These are phyloP conservation scores for Dione juno DNA, from an alignment of 2,888 invertebrate genomes.

Conservation along the genomic window DNA sequence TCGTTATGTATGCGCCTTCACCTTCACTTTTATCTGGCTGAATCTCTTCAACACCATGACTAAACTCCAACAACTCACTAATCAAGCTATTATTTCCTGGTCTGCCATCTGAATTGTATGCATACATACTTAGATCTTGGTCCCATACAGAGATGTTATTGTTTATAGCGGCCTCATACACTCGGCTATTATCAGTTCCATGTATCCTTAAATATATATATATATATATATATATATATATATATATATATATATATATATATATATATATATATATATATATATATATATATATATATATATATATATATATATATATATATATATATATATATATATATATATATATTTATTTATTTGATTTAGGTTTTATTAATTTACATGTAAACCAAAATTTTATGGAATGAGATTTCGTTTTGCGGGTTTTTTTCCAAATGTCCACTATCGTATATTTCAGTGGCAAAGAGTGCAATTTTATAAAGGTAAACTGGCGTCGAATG, in stretches of 20 bases:
- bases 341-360: not conserved
- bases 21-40: conserved; percentile 44
- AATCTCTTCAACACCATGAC: conserved; percentile 39
- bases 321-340: not conserved
- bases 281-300: not conserved
- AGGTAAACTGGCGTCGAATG: no score
- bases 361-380: not conserved
- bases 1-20: conserved; percentile 49
- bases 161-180: conserved; percentile 57
- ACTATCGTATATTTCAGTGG: no score
- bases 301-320: not conserved
- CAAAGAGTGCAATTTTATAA: no score
- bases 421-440: no score
- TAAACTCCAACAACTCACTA: conserved; percentile 47
- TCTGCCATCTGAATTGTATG: conserved; percentile 51
- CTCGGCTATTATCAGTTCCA: conserved; percentile 56
- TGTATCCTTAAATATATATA: conserved; percentile 61
- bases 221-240: not conserved
- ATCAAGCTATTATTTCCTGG: conserved; percentile 42
- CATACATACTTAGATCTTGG: conserved; percentile 53
- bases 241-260: not conserved
- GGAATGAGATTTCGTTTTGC: no score
- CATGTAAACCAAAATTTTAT: not conserved
- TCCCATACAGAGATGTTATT: conserved; percentile 57
- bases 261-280: not conserved